These are phyloP conservation scores for Germaria angustata DNA, from an alignment of 2,888 invertebrate species.

Conservation along the genomic window DNA sequence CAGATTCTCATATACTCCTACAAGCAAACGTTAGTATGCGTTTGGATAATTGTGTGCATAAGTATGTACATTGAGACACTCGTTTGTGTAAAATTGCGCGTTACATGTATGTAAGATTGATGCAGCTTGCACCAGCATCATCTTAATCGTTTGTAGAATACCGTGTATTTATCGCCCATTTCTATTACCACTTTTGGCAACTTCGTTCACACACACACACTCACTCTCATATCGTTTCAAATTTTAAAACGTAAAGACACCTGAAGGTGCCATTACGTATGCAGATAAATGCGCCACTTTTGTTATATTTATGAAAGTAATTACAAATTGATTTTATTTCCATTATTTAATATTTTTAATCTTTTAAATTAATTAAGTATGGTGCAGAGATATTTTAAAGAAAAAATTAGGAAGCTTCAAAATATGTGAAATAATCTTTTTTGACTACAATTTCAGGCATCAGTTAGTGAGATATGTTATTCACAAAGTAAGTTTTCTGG, in stretches of 20 bases:
- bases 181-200: slow-evolving; percentile 9
- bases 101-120: slow-evolving; percentile 6
- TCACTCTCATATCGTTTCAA: slow-evolving; percentile 25
- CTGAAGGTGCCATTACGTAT: slow-evolving; percentile 43
- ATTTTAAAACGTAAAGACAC: slow-evolving; percentile 40
- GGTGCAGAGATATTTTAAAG: background rate
- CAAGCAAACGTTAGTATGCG: background rate
- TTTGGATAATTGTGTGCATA: background rate
- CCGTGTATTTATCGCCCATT: background rate
- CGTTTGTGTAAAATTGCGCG: background rate
- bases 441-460: background rate
- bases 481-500: too few species aligned
- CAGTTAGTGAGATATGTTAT: background rate
- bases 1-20: background rate
- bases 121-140: slow-evolving; percentile 21
- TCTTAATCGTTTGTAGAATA: background rate
- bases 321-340: slow-evolving; percentile 29
- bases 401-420: background rate
- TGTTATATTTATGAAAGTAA: slow-evolving; percentile 35
- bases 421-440: background rate
- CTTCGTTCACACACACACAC: background rate
- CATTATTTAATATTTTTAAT: slow-evolving; percentile 34
- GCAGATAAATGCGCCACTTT: slow-evolving; percentile 48
- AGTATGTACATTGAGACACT: background rate
- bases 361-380: slow-evolving; percentile 10